phyloP scores from a whole-genome alignment of 1,140 invertebrate species.

The Eumaeus atala region DNA sequence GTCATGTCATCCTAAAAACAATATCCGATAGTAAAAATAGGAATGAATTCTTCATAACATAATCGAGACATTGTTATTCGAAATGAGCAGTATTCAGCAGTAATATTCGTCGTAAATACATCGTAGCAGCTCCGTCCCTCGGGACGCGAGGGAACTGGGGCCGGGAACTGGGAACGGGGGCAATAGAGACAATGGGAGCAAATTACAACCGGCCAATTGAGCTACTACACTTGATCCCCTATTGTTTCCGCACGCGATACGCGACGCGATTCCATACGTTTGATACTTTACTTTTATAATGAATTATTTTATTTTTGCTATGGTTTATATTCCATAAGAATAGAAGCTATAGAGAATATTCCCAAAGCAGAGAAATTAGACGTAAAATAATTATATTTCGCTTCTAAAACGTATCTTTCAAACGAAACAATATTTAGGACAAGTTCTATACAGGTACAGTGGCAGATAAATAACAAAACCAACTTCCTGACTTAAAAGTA shows the following conservation, averaged over 20 bases:
- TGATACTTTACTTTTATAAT: constrained; percentile 36
- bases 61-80: background rate
- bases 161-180: constrained; percentile 25
- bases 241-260: constrained; percentile 62
- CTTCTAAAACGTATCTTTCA: too few species aligned
- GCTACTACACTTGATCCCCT: constrained; percentile 55
- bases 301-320: too few species aligned
- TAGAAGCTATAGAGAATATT: too few species aligned
- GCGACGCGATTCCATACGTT: constrained; percentile 22
- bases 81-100: constrained; percentile 10
- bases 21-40: background rate
- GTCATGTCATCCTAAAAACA: too few species aligned
- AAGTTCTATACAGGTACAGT: too few species aligned
- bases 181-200: constrained; percentile 60
- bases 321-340: too few species aligned
- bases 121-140: constrained; percentile 11
- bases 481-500: too few species aligned
- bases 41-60: background rate
- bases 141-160: constrained; percentile 2
- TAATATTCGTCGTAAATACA: constrained; percentile 8
- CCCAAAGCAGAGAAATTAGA: too few species aligned
- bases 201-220: constrained; percentile 69
- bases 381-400: too few species aligned
- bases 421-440: too few species aligned
- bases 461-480: too few species aligned